phyloP scores from a whole-genome alignment of 2,888 invertebrate species.

The Polia nebulosa region DNA sequence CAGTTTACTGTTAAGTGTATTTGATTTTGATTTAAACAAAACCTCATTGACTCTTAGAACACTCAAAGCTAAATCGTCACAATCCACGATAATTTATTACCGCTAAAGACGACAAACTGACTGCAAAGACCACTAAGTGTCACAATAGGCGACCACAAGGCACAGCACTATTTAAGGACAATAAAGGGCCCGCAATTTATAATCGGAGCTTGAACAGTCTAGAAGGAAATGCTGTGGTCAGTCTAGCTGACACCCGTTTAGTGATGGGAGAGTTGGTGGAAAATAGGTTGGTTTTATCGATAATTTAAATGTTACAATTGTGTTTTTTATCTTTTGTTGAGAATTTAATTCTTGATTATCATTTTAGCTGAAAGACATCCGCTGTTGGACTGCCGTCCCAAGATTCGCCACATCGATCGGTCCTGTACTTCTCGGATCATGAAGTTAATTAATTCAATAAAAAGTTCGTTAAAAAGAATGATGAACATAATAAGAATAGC shows the following conservation, averaged over 20 bases:
- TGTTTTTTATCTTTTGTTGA: not conserved
- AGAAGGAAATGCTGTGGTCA: constrained; percentile 67
- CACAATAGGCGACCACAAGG: constrained; percentile 51
- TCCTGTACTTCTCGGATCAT: not conserved
- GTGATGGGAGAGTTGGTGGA: constrained; percentile 18
- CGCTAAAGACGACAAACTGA: constrained; percentile 32
- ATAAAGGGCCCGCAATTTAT: constrained; percentile 68
- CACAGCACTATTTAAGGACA: constrained; percentile 63
- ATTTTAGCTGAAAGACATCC: not conserved
- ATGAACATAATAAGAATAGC: not conserved
- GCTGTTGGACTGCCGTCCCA: not conserved
- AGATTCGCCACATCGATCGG: not conserved
- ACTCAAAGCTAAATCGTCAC: constrained; percentile 23
- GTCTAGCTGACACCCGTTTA: constrained; percentile 63
- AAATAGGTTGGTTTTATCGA: constrained; percentile 30
- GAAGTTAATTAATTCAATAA: not conserved
- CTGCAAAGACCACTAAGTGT: constrained; percentile 43
- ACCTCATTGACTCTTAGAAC: not conserved
- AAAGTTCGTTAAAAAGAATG: not conserved
- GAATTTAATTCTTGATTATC: not conserved
- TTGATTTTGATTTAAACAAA: too few species aligned
- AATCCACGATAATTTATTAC: constrained; percentile 36
- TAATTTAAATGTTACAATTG: not conserved
- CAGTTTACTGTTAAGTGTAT: too few species aligned
- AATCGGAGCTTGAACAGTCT: constrained; percentile 58